Conservation (phyloP, 1,140 invertebrate genomes). For the Ceratoteleas bidentatus region DNA sequence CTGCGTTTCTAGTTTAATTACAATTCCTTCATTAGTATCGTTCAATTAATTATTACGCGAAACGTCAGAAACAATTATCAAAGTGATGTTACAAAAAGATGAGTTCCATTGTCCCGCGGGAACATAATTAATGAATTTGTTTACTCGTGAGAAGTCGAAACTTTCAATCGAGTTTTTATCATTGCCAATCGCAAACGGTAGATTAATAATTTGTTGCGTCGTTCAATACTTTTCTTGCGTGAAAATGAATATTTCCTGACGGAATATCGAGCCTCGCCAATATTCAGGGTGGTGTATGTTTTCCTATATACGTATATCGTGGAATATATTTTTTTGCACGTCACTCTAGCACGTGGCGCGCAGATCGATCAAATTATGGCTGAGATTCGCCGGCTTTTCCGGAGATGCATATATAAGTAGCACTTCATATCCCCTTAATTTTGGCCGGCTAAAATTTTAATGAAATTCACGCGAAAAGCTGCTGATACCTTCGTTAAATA, state of each 20-base stretch:
- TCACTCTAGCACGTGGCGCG: conserved; percentile 76
- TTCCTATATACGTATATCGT: conserved; percentile 58
- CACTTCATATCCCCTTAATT: conserved; percentile 68
- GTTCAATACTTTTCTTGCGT: conserved; percentile 61
- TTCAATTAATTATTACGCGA: not conserved
- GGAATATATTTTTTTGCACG: conserved; percentile 76
- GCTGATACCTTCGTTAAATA: conserved; percentile 30
- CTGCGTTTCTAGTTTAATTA: conserved; percentile 15
- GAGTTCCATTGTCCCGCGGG: too few relatives aligned
- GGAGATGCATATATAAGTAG: conserved; percentile 74
- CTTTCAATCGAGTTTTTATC: conserved; percentile 19
- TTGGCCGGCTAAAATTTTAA: conserved; percentile 56
- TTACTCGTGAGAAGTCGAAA: not conserved
- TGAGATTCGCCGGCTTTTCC: conserved; percentile 64
- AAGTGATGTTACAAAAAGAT: too few relatives aligned
- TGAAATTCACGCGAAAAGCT: conserved; percentile 41
- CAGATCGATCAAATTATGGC: conserved; percentile 75
- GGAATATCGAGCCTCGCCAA: conserved; percentile 61
- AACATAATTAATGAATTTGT: not conserved
- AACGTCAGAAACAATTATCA: not conserved
- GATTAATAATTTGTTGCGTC: conserved; percentile 55
- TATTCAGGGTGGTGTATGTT: conserved; percentile 61
- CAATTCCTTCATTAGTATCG: too few relatives aligned
- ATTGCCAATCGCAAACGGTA: conserved; percentile 41
- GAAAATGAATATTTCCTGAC: conserved; percentile 64